Percentiles rank a stretch among this genome's conserved stretches.
phyloP scores from a whole-genome alignment of 2,113 vertebrate species.

The Epinephelus moara region DNA sequence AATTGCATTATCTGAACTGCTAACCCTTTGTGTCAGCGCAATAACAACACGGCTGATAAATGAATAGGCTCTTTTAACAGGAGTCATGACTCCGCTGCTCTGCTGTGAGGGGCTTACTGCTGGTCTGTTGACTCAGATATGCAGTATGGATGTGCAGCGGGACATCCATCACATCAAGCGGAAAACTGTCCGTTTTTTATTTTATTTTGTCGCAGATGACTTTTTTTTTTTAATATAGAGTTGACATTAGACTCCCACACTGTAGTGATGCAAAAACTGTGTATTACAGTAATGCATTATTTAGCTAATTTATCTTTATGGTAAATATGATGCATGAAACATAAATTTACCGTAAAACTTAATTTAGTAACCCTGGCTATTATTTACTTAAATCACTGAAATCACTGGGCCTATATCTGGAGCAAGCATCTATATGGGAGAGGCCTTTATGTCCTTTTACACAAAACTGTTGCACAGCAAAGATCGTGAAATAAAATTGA shows the following conservation, averaged over 20 bases:
- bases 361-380: too few species aligned
- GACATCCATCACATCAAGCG: background rate
- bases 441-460: too few species aligned
- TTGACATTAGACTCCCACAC: background rate
- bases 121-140: constrained; percentile 35
- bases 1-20: constrained; percentile 73
- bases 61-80: constrained; percentile 57
- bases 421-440: too few species aligned
- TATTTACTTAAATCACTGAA: too few species aligned
- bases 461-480: too few species aligned
- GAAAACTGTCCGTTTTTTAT: background rate
- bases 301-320: background rate
- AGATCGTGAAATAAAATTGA: too few species aligned
- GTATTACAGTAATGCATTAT: background rate
- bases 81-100: constrained; percentile 40
- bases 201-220: background rate
- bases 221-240: background rate
- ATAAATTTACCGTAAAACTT: background rate
- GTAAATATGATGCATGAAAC: background rate
- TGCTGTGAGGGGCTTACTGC: constrained; percentile 35
- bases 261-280: background rate
- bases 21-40: constrained; percentile 62
- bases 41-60: constrained; percentile 71
- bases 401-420: too few species aligned
- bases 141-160: background rate